Evolutionary conservation across 2,888 invertebrate genomes (phyloP), one percentile per base, ranked within the genome.

Genomic region (Idaea biselata): DNA sequence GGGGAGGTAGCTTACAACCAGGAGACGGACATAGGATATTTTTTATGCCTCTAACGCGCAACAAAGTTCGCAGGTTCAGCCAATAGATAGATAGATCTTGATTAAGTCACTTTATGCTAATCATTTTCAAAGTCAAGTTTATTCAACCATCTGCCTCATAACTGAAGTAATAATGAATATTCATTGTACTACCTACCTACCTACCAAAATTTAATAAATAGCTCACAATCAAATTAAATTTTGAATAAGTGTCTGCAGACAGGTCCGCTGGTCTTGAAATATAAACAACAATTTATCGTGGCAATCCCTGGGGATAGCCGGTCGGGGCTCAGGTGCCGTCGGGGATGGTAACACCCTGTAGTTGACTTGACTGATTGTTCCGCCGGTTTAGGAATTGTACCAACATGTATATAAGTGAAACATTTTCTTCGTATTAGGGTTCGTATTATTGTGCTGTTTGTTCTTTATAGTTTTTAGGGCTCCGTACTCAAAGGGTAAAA

Each of bases 281-380:
- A 88, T 89, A 88, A 87, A 88, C 87, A 87, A 83, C 80, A 79
- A 89, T 91, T 88, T 87, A 88, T 90, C 83, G 82, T 74, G 68
- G 78, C 82, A 81, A 85, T 84, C 80, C 77, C 6, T 77, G 71
- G 73, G 70, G 75, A 73, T 79, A 82, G 83, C 81, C 82, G 76
- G 58, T 54, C 57, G 68, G 82, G 76, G 77, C 87, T 79, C 88
- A 88, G 89, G 89, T 88, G 88, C 74, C 71, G 73, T 67, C 75
- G 73, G 61, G 55, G 64, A 61, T 59, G 60, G 68, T 61, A 63
- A 70, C 53, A 63, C 66, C 74, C 76, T 75, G 76, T 68, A 69
- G 68, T 69, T 70, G 70, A 60, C 82, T 80, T 89, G 89, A 89
- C 85, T 84, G 82, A 90, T 88, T 88, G 85, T 84, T 85, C 82